Conservation (phyloP, 2,113 vertebrate species). For the Solea solea region DNA sequence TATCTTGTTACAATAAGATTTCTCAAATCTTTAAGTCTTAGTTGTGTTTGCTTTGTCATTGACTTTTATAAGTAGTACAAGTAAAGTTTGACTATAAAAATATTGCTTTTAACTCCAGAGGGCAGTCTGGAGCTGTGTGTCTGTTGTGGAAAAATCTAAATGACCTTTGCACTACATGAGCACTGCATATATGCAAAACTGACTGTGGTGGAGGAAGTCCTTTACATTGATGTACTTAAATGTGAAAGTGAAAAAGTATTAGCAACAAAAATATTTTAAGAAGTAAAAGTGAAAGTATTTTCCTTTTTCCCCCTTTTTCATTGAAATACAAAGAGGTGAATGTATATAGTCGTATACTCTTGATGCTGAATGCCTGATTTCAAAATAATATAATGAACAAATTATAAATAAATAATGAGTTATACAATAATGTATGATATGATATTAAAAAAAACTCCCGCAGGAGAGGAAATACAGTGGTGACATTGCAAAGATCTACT, state of each 20-base stretch:
- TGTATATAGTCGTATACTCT: no score
- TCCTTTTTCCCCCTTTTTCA: not conserved
- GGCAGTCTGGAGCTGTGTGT: slow-evolving; percentile 40
- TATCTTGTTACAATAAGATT: not conserved
- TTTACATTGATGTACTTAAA: not conserved
- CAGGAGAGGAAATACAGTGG: slow-evolving; percentile 87
- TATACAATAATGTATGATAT: no score
- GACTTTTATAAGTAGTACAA: no score
- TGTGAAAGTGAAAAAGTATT: not conserved
- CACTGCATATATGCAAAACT: not conserved
- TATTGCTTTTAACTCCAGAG: slow-evolving; percentile 28
- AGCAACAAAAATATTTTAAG: not conserved
- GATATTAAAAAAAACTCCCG: no score
- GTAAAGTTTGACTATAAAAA: not conserved
- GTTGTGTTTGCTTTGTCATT: no score
- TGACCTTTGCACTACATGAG: not conserved
- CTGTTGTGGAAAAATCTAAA: not conserved
- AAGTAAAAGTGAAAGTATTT: not conserved
- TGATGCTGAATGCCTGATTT: no score
- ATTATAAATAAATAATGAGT: no score
- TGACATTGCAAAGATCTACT: slow-evolving; percentile 91
- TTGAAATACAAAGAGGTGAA: not conserved
- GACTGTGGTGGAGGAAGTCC: not conserved
- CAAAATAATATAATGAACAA: no score
- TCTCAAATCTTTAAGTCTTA: no score